Evolutionary conservation across 2,888 invertebrate genomes (phyloP), one percentile per base, ranked within the genome.

Genomic region (Eilema sororculum): DNA sequence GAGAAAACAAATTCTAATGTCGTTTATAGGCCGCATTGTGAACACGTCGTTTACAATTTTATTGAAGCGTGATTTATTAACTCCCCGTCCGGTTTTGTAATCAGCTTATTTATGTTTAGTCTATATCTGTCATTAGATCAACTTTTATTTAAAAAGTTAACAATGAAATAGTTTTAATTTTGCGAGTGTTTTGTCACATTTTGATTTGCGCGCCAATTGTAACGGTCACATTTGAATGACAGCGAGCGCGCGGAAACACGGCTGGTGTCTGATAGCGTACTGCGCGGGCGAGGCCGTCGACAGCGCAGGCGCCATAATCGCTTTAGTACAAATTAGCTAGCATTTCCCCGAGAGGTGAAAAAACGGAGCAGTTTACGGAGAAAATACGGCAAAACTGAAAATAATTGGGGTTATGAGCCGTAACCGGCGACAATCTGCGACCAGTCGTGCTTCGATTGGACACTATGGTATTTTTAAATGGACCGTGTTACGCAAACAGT

Each of bases 341-440:
- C 91, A 91, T 94, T 94, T 93, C 92, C 91, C 92, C 90, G 78
- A 84, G 90, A 90, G 89, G 87, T 90, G 89, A 92, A 92, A 93
- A 93, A 93, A 92, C 91, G 87, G 89, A 91, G 90, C 90, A 84
- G 86, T 86, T 90, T 87, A 87, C 87, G 84, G 90, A 90, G 93
- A 93, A 94, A 93, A 94, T 90, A 81, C 86, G 78, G 85, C 87
- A 84, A 87, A 83, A 87, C 90, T 91, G 90, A 91, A 90, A 90
- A 91, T 91, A 89, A 92, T 91, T 84, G 86, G 86, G 87, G 90
- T 87, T 89, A 88, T 85, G 85, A 84, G 85, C 85, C 89, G 89
- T 88, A 76, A 80, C 86, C 72, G 70, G 79, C 64, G 73, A 13
- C 61, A 64, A 69, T 61, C 62, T 61, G 65, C 52, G 37, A 57